Base-by-base conservation (phyloP, 2,113 vertebrate genomes). In the Erythrocercus mccallii region DNA sequence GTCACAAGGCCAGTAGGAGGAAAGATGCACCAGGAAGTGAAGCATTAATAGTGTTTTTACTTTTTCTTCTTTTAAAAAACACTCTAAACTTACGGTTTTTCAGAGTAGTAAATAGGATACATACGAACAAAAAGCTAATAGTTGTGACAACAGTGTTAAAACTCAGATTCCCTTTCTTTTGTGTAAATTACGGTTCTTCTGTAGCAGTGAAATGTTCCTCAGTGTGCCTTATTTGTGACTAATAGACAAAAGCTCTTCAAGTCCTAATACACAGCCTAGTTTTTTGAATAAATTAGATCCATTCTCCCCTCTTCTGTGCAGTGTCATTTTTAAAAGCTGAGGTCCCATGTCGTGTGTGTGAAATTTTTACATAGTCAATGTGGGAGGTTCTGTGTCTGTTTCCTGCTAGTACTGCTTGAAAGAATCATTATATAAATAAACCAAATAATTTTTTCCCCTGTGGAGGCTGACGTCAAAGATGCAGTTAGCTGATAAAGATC, bases 21-120 rank as follows among this genome's bases (percentile, higher is more conserved):
- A 88, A 82, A 47, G 71, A 37, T 88, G 66, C n/a, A 28, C 72
- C 50, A 51, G 80, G 51, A 93, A 28, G 33, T 58, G 30, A 65
- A 62, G 54, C 28, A 62, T 7, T 65, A 28, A 24, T 20, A 15
- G 7, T 62, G 38, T 33, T 76, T 93, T 74, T 69, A 40, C 5
- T 53, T 82, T 73, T 64, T 58, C 14, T 78, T 80, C 37, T 47
- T 72, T 45, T 35, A 58, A 38, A 69, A 69, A 81, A 13, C 17
- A 27, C n/a, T 82, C 53, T 11, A 57, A 56, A n/a, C 7, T 48
- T 28, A 21, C 0, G 0, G 0, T 54, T 71, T 81, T 71, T 81
- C 25, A 17, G 31, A 54, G 40, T 21, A 74, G 23, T 53, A 50
- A 83, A 48, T n/a, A 53, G 31, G 54, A 87, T 79, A 69, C 21